phyloP scores from a whole-genome alignment of 2,113 vertebrate species.

The Sorex fumeus region DNA sequence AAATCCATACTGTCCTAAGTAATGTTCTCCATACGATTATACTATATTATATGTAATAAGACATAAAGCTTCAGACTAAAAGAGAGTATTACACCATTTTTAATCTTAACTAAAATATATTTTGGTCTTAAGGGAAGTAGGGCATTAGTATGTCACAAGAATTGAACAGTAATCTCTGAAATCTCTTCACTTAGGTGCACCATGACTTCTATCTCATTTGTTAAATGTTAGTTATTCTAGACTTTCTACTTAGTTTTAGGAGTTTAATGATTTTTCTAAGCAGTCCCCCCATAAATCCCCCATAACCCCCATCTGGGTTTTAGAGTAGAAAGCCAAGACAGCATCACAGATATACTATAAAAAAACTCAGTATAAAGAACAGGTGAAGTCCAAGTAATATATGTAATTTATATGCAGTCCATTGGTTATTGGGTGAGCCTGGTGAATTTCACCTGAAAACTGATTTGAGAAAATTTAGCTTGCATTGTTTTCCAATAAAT shows the following conservation, averaged over 20 bases:
- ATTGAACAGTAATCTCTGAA: not conserved
- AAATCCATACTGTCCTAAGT: not conserved
- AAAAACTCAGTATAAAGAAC: not conserved
- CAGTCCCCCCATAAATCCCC: not conserved
- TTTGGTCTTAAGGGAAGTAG: rapidly evolving
- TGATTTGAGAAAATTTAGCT: conserved; percentile 18
- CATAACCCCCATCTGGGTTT: not conserved
- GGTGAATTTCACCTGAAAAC: conserved; percentile 40
- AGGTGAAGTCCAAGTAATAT: not conserved
- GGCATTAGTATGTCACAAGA: not conserved
- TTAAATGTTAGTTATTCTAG: not conserved
- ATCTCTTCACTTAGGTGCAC: not conserved
- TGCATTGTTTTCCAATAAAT: not conserved
- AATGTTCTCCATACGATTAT: not conserved
- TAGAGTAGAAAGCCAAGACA: not conserved
- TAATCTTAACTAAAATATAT: not conserved
- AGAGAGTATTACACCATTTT: not conserved
- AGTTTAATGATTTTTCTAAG: not conserved
- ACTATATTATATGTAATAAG: too few species aligned
- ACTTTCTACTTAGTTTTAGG: not conserved
- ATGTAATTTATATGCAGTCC: conserved; percentile 33
- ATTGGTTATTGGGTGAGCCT: conserved; percentile 49
- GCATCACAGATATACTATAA: not conserved
- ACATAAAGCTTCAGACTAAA: not conserved
- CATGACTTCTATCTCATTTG: not conserved